Evolutionary conservation across 2,797 vertebrate species (phyloP), one percentile per base, ranked within the genome.

Genomic region (Bufotes viridis): DNA sequence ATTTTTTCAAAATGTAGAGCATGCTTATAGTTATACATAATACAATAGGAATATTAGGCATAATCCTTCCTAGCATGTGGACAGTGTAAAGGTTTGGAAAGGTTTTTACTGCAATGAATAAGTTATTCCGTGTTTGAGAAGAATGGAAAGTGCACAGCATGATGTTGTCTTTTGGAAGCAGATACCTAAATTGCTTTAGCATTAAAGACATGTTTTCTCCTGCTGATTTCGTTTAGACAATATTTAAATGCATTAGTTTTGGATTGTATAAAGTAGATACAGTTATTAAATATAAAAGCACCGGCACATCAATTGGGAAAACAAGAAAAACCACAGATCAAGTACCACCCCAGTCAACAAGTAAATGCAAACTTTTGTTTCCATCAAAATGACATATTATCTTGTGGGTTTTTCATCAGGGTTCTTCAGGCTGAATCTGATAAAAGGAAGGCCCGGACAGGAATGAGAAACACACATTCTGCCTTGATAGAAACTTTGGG

Each of bases 161-260:
- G 70, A n/a, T 55, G 12, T 79, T 80, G 17, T 34, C 26, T 61
- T 60, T 60, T 61, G 18, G n/a, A 80, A 80, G 15, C 57, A 34
- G 57, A 80, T 61, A 80, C 24, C 26, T 29, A 80, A 80, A 60
- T 24, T 80, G 24, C 78, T 61, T 80, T 26, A 29, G 78, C 55
- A 58, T 60, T 58, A 80, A 79, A 18, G 55, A 10, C 26, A 34
- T 20, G 29, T 61, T 61, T 60, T 61, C 78, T 60, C 57, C 17
- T 61, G 78, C 55, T 60, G 78, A 34, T 80, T 78, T 78, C 1
- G 7, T 15, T 17, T 34, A 80, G 55, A 80, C 57, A 80, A 2
- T 60, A 80, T 80, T 61, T 61, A 60, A 18, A 60, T 60, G 9
- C 20, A 74, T 22, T 13, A 1, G 9, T 74, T 74, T 49, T 51